Evolutionary conservation across 1,140 invertebrate species (phyloP).

Genomic region (Eriosoma lanigerum): DNA sequence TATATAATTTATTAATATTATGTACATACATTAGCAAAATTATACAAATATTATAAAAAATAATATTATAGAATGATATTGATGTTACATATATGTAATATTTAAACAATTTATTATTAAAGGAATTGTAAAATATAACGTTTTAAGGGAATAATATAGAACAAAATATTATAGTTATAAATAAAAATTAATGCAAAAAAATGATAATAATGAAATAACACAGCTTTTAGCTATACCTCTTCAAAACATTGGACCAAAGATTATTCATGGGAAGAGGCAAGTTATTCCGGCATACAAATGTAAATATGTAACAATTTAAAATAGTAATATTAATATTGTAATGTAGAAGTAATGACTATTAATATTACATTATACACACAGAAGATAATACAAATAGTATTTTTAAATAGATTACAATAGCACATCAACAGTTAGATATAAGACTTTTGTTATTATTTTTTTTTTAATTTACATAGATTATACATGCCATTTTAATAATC

Average conservation of each 20-base stretch:
- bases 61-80: conserved; percentile 6
- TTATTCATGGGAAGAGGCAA: neutral
- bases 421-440: neutral
- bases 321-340: neutral
- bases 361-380: conserved; percentile 6
- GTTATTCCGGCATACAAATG: conserved; percentile 10
- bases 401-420: neutral
- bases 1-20: neutral
- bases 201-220: neutral
- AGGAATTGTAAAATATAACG: neutral
- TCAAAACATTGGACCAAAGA: neutral
- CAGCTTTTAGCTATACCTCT: neutral
- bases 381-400: neutral
- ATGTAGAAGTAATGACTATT: neutral
- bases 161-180: neutral
- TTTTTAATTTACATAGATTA: neutral
- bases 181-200: neutral
- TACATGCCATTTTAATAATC: neutral
- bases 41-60: conserved; percentile 20
- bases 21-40: neutral
- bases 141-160: conserved; percentile 7
- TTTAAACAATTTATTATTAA: no score
- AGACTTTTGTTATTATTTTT: conserved; percentile 1
- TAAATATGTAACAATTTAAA: neutral
- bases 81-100: neutral